Percentiles rank a stretch among this genome's conserved stretches.
These are phyloP conservation scores for Littorina saxatilis DNA, from an alignment of 1,140 invertebrate species.

Conservation along the genomic window DNA sequence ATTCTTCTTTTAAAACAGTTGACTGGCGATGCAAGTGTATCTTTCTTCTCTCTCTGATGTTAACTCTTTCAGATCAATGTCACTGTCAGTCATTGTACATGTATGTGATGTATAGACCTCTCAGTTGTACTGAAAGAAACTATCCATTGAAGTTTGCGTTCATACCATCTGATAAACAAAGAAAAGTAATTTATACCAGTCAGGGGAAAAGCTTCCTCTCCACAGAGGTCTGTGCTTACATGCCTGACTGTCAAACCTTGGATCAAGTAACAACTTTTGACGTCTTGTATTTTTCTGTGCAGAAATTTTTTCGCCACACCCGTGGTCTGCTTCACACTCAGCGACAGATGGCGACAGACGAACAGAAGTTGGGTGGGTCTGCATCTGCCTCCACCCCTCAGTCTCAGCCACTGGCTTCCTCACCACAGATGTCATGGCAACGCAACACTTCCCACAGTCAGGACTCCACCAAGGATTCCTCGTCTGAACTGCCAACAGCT, in stretches of 20 bases:
- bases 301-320: conserved; percentile 39
- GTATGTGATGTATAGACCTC: too few species aligned
- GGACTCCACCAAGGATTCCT: not conserved
- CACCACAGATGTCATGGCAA: not conserved
- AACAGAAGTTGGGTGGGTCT: not conserved
- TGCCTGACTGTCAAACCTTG: not conserved
- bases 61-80: too few species aligned
- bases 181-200: too few species aligned
- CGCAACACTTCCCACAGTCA: not conserved
- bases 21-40: too few species aligned
- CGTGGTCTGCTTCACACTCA: conserved; percentile 49
- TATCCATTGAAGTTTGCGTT: not conserved
- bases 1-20: not conserved
- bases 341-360: conserved; percentile 45
- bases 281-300: not conserved
- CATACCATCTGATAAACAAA: not conserved
- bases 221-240: not conserved
- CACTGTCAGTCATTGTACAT: too few species aligned
- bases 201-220: too few species aligned
- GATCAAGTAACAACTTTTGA: not conserved
- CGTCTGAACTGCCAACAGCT: not conserved
- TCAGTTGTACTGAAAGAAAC: not conserved
- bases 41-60: too few species aligned
- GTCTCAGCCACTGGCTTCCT: not conserved
- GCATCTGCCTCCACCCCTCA: too few species aligned